Base-by-base conservation (phyloP, 2,113 vertebrate species). In the Todiramphus chloris region DNA sequence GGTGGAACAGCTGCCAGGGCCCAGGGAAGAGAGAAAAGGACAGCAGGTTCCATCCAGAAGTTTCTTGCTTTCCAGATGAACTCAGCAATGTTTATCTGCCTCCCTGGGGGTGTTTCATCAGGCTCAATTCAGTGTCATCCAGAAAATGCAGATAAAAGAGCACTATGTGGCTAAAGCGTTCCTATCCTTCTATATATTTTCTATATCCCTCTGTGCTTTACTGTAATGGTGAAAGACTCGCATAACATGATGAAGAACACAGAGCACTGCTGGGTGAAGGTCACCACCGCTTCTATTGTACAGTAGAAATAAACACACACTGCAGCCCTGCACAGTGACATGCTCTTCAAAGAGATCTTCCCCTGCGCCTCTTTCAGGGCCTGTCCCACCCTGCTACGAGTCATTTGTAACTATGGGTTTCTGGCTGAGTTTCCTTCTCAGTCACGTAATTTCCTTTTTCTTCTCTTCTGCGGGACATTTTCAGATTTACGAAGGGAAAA, bases 321-420 rank as follows among this genome's bases (percentile, higher is more conserved):
- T 67, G 80, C 86, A 89, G 80, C 33, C 64, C 86, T 41, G 44
- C 41, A 53, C n/a, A 72, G 53, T 41, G 60, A 59, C 0, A 0
- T 2, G 13, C n/a, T 90, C 86, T 70, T 94, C 89, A 90, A 95
- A 97, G 83, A 46, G 43, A 56, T 93, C 91, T 92, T 90, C 41
- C 85, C 87, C 83, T 0, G 1, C 8, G n/a, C 37, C 76, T 77
- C 89, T 64, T 90, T 90, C 1, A 0, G 60, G 68, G 59, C n/a
- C 73, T 46, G 73, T 94, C 90, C 96, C 92, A 92, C 89, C 72
- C 89, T 94, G 75, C 64, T 83, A n/a, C 31, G 10, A 69, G 79
- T 73, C 84, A 73, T 88, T 96, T 90, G 75, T 90, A 93, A 86
- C 88, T 74, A 56, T 5, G 59, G 77, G 68, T 67, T 92, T 90